Evolutionary conservation across 2,888 invertebrate genomes (phyloP).

Genomic region (Spisula solida): DNA sequence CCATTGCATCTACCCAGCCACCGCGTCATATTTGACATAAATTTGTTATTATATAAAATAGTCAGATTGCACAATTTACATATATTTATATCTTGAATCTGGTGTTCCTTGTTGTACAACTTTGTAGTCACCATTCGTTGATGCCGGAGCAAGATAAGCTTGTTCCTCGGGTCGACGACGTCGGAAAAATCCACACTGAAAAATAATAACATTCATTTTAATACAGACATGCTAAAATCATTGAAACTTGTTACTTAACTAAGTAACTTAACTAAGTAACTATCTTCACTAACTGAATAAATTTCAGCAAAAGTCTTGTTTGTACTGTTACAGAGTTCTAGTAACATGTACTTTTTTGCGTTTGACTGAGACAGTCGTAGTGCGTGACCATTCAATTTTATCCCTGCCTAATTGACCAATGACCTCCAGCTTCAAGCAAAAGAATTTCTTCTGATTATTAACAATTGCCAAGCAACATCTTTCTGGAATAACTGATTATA

Average conservation of each 20-base stretch:
- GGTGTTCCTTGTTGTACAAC: constrained; percentile 42
- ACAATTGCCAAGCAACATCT: too few relatives aligned
- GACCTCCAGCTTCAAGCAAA: too few relatives aligned
- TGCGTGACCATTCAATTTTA: too few relatives aligned
- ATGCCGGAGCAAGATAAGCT: constrained; percentile 66
- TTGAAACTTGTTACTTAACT: too few relatives aligned
- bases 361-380: too few relatives aligned
- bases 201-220: constrained; percentile 35
- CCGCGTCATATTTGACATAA: background rate
- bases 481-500: too few relatives aligned
- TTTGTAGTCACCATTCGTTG: constrained; percentile 69
- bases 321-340: too few relatives aligned
- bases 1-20: constrained; percentile 4
- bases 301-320: too few relatives aligned
- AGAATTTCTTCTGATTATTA: too few relatives aligned
- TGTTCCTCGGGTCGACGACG: constrained; percentile 81
- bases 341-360: too few relatives aligned
- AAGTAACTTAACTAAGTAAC: background rate
- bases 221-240: background rate
- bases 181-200: constrained; percentile 85
- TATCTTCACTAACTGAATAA: too few relatives aligned
- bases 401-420: too few relatives aligned
- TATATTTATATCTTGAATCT: constrained; percentile 66
- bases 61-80: constrained; percentile 38
- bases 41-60: background rate